Base-by-base conservation (phyloP, 2,888 invertebrate genomes). In the Papilio gigon region DNA sequence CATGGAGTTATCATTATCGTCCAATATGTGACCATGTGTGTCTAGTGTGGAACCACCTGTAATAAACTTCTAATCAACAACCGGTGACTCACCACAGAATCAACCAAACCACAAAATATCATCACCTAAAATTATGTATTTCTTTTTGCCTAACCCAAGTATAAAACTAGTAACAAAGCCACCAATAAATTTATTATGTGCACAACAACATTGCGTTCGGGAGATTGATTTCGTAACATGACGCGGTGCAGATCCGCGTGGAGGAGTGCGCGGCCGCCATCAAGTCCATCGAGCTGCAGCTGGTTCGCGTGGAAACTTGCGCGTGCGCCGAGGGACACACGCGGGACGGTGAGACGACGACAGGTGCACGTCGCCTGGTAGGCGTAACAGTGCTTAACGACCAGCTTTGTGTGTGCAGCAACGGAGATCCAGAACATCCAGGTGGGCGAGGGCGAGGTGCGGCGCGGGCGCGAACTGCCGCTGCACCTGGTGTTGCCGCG, bases 351-450 rank as follows among this genome's bases (percentile, higher is more conserved):
- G 84, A 70, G 77, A 44, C 56, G 1, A 14, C 27, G 3, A 30
- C 20, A 11, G n/a, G 8, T 12, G 17, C 3, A 9, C 2, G 12
- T 1, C 33, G 9, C 1, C 42, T 2, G 42, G 0, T 8, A 0
- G 42, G 9, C 25, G 6, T 12, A 1, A 12, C 58, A 56, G 37
- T 9, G 42, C 1, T 11, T 58, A 33, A 9, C 8, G 1, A 25
- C 8, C 5, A 4, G n/a, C n/a, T 42, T n/a, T 44, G 53, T 37
- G 59, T 8, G 22, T 58, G 11, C 84, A 97, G 98, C 98, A 20
- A 99, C 98, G 9, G 99, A 99, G 93, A 97, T 99, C 76, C 99
- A 99, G 93, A 99, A 98, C 84, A 98, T 99, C 83, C 99, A 99
- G 93, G 96, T 99, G 72, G 98, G 97, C 0, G 98, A 97, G 81